phyloP scores from a whole-genome alignment of 2,113 vertebrate species.

The Microcebus tavaratra region DNA sequence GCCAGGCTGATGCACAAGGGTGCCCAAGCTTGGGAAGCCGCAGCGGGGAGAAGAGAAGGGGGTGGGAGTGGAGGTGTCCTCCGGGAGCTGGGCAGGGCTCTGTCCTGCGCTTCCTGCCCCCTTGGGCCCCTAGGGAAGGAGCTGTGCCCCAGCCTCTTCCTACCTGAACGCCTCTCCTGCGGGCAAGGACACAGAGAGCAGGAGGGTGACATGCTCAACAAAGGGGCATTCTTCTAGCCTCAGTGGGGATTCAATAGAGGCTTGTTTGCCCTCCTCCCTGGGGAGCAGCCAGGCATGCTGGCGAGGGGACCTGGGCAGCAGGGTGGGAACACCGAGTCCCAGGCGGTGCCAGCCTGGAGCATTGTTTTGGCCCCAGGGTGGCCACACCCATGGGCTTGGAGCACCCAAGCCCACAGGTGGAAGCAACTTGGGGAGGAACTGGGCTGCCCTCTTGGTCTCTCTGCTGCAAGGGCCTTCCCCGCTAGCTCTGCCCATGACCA shows the following conservation, averaged over 20 bases:
- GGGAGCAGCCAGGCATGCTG: constrained; percentile 50
- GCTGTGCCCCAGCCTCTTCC: background rate
- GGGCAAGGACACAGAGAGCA: constrained; percentile 21
- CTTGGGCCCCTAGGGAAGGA: background rate
- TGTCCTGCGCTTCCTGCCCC: background rate
- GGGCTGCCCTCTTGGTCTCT: too few relatives aligned
- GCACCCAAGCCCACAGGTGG: background rate
- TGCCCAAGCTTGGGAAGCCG: background rate
- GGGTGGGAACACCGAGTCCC: constrained; percentile 15
- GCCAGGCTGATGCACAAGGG: background rate
- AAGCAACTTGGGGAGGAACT: background rate
- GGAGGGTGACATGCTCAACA: constrained; percentile 43
- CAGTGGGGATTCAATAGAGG: constrained; percentile 51
- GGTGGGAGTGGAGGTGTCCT: background rate
- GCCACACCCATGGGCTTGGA: background rate
- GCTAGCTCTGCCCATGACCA: background rate
- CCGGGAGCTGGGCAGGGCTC: fast-evolving
- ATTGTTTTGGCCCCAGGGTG: background rate
- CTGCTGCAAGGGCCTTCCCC: background rate
- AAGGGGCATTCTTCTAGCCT: constrained; percentile 65
- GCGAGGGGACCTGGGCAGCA: background rate
- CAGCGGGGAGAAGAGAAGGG: background rate
- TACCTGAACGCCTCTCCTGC: constrained; percentile 46
- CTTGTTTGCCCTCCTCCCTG: constrained; percentile 64
- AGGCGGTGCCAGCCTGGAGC: background rate